A percentile compares a stretch with the other conserved stretches of the same genome.
phyloP scores from a whole-genome alignment of 30 jellyfish, hydroid and myxozoan genomes.

The Hydractinia echinata region DNA sequence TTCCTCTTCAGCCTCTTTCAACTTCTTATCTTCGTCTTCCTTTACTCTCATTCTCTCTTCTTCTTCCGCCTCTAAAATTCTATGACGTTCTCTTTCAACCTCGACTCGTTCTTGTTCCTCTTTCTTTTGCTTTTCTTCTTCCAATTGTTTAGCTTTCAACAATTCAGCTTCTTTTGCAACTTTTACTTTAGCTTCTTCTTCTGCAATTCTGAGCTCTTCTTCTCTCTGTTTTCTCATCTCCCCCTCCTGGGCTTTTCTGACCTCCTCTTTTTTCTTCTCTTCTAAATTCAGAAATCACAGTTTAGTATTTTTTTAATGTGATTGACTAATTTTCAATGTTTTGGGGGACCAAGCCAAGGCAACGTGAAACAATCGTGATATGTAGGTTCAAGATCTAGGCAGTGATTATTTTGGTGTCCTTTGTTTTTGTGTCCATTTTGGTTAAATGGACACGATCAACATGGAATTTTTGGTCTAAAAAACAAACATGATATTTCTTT shows the following conservation, averaged over 20 bases:
- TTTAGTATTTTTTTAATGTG: too few relatives aligned
- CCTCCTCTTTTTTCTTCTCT: constrained; percentile 45
- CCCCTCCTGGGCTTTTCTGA: constrained; percentile 34
- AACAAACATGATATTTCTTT: too few relatives aligned
- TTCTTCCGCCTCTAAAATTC: constrained; percentile 24
- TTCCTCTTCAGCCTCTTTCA: constrained; percentile 47
- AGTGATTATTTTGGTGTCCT: too few relatives aligned
- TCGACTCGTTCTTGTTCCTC: constrained; percentile 39
- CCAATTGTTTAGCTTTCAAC: constrained; percentile 40
- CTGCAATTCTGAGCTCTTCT: constrained; percentile 25
- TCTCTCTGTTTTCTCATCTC: constrained; percentile 6
- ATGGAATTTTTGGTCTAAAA: too few relatives aligned
- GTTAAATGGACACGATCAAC: too few relatives aligned
- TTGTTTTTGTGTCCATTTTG: too few relatives aligned
- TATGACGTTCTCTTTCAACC: constrained; percentile 14
- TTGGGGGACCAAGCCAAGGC: too few relatives aligned
- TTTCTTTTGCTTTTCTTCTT: constrained; percentile 30
- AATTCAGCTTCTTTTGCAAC: background rate
- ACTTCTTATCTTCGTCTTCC: constrained; percentile 39
- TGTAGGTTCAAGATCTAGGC: too few relatives aligned
- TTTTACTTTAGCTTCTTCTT: constrained; percentile 25
- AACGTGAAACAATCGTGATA: too few relatives aligned
- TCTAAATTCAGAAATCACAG: constrained; percentile 4
- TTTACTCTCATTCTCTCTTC: constrained; percentile 22
- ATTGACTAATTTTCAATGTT: too few relatives aligned